Evolutionary conservation across 2,888 invertebrate genomes (phyloP), one percentile per base, ranked within the genome.

Genomic region (Blera fallax): DNA sequence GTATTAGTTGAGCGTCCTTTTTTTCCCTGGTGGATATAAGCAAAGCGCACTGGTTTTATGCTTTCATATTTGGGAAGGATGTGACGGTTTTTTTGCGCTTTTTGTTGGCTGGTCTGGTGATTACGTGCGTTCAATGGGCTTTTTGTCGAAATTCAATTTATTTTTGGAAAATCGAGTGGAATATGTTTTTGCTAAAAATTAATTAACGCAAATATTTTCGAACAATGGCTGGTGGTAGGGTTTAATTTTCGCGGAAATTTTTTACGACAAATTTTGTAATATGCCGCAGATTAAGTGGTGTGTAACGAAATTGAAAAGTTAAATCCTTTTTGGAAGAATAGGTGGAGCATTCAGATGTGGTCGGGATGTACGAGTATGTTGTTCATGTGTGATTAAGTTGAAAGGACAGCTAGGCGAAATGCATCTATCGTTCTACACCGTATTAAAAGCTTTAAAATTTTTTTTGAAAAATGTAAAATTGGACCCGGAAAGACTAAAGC

Each of bases 61-160:
- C 32, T 16, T 37, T 6, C 32, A 48, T 29, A n/a, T 32, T 24
- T 45, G 27, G 7, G 3, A 54, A 37, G 40, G 27, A n/a, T 10
- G 40, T 8, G 11, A 4, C n/a, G 16, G 2, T 3, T 5, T 34
- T 54, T 64, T 74, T 58, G 32, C 27, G 50, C 10, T 40, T 18
- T 69, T 29, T 27, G 24, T 16, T 18, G 43, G 37, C 21, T 0
- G 8, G 8, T 67, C 18, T 65, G 70, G 52, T 76, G 48, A 69
- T 69, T 65, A 69, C 27, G 50, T 32, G 24, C 45, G 29, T 56
- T 77, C 34, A 27, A 67, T 78, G 50, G 65, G 54, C 50, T 40
- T 76, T 81, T 76, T 54, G 69, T 58, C 24, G 16, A 65, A 64
- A 80, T 80, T 80, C 81, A 77, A 85, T 85, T 85, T 60, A 67